Evolutionary conservation across 2,888 invertebrate species (phyloP).

Genomic region (Nomada hirtipes): DNA sequence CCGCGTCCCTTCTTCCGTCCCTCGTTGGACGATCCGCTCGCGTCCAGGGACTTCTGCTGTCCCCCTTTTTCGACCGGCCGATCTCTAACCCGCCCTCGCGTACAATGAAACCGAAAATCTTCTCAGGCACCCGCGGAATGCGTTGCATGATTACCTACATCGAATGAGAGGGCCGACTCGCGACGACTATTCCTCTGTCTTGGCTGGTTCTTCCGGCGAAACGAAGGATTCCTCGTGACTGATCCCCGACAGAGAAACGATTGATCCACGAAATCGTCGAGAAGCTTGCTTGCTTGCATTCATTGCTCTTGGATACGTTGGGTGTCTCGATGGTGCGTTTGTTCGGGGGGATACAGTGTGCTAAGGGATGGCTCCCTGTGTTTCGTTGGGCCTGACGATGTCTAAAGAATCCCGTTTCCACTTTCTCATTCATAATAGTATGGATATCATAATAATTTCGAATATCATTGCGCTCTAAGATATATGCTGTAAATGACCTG

Average conservation of each 20-base stretch:
- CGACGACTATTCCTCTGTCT: constrained; percentile 46
- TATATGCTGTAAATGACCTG: too few relatives aligned
- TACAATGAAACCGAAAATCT: constrained; percentile 77
- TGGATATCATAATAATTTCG: too few relatives aligned
- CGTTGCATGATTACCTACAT: constrained; percentile 79
- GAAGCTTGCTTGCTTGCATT: background rate
- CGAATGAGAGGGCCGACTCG: constrained; percentile 64
- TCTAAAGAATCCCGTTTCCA: too few relatives aligned
- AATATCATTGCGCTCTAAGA: too few relatives aligned
- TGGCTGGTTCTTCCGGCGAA: constrained; percentile 27
- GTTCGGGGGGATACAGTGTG: background rate
- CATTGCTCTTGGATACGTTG: constrained; percentile 13
- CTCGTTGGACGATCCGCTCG: background rate
- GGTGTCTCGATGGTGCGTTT: constrained; percentile 16
- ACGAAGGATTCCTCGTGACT: constrained; percentile 30
- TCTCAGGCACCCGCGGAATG: constrained; percentile 76
- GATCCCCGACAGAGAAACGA: constrained; percentile 9
- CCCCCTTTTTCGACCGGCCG: constrained; percentile 28
- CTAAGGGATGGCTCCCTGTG: too few relatives aligned
- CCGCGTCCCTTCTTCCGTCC: background rate
- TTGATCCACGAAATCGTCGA: constrained; percentile 30
- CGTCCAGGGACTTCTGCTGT: background rate
- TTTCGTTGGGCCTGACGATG: too few relatives aligned
- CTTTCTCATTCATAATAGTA: too few relatives aligned
- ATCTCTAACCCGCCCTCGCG: constrained; percentile 65